Evolutionary conservation across 1,140 invertebrate genomes (phyloP).

Genomic region (Papilio aristodemus): DNA sequence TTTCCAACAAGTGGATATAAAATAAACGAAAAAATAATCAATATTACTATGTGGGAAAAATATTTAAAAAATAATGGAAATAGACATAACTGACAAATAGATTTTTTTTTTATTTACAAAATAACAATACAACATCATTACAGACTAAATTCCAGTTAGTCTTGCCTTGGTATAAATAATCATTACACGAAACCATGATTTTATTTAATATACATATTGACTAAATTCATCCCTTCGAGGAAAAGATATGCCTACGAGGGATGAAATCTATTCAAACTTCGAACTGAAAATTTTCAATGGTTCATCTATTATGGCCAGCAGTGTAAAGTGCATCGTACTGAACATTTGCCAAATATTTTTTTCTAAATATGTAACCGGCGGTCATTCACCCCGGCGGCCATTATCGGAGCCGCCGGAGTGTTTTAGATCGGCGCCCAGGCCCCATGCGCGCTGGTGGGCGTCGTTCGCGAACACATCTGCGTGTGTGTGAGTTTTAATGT

Average conservation of each 20-base stretch:
- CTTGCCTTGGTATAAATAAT: too few species aligned
- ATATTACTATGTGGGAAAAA: too few species aligned
- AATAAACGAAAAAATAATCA: too few species aligned
- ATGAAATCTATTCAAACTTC: not conserved
- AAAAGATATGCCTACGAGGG: not conserved
- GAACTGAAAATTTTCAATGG: not conserved
- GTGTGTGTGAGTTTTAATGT: constrained; percentile 41
- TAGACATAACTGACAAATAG: too few species aligned
- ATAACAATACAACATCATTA: too few species aligned
- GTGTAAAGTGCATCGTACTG: constrained; percentile 48
- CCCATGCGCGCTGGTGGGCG: constrained; percentile 36
- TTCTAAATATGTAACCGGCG: constrained; percentile 76
- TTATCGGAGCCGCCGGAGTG: constrained; percentile 61
- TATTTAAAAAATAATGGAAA: too few species aligned
- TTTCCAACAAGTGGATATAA: too few species aligned
- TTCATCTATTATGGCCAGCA: constrained; percentile 36
- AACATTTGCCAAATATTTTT: constrained; percentile 78
- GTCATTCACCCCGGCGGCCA: constrained; percentile 63
- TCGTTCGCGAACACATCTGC: constrained; percentile 31
- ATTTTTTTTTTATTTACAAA: too few species aligned
- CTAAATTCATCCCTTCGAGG: too few species aligned
- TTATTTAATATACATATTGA: too few species aligned
- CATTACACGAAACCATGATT: too few species aligned
- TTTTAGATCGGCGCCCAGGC: constrained; percentile 70
- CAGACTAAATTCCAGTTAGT: too few species aligned